Percentiles rank a stretch among this genome's conserved stretches.
phyloP scores from a whole-genome alignment of 2,888 invertebrate genomes.

The Seira musarum region DNA sequence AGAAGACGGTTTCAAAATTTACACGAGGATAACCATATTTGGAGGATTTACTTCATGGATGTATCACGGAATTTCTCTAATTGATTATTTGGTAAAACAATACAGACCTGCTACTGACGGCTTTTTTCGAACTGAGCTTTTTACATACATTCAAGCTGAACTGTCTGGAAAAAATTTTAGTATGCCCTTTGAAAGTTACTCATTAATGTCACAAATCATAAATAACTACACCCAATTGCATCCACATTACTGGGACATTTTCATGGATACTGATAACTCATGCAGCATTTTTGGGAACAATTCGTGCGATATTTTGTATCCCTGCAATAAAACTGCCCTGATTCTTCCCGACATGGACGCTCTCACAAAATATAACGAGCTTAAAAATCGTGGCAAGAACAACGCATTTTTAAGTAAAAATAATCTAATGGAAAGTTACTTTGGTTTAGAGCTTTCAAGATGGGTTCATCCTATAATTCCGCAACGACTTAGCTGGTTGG shows the following conservation, averaged over 20 bases:
- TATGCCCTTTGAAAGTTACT: neutral
- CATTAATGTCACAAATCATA: neutral
- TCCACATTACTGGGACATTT: neutral
- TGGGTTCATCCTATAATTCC: slow-evolving; percentile 5
- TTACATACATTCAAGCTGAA: neutral
- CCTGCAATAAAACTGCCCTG: slow-evolving; percentile 24
- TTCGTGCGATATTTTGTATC: neutral
- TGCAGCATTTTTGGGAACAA: neutral
- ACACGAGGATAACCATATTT: neutral
- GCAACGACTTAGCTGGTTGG: neutral
- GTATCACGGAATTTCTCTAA: no score
- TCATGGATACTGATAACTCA: neutral
- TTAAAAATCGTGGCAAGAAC: neutral
- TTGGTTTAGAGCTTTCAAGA: neutral
- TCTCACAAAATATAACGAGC: slow-evolving; percentile 2
- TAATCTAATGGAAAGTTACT: neutral
- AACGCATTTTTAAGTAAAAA: slow-evolving; percentile 26
- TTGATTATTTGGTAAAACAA: no score
- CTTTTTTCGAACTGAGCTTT: slow-evolving; percentile 8
- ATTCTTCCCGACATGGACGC: slow-evolving; percentile 29
- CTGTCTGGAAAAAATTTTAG: neutral
- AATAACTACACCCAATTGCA: neutral
- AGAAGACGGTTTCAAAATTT: slow-evolving; percentile 20
- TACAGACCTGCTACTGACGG: neutral
- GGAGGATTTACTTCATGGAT: neutral